Evolutionary conservation across 2,113 vertebrate genomes (phyloP).

Genomic region (Leptocoma aspasia): DNA sequence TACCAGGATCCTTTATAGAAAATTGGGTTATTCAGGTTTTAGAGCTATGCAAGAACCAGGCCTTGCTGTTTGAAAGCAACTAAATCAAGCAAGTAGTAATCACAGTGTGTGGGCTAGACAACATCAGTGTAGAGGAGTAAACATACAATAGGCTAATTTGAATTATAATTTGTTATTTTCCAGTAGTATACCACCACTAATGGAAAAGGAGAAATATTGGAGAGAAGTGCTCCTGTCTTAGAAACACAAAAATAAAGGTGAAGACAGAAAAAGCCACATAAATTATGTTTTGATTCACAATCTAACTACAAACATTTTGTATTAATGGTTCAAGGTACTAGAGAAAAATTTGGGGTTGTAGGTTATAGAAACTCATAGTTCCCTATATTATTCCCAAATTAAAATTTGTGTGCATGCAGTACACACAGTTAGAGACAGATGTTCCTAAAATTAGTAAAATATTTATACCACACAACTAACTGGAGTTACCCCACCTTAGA

Average conservation of each 20-base stretch:
- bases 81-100: background rate
- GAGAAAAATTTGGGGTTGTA: background rate
- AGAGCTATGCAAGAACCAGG: background rate
- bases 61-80: background rate
- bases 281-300: background rate
- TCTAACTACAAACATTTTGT: background rate
- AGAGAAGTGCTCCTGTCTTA: background rate
- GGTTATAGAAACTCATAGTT: background rate
- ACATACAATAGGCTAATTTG: background rate
- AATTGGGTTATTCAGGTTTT: background rate
- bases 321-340: no score
- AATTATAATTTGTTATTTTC: background rate
- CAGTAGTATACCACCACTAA: background rate
- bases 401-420: background rate
- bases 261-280: background rate
- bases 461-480: background rate
- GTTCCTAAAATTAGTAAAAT: background rate
- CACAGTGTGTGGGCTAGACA: background rate
- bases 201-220: background rate
- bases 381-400: accelerated
- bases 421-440: background rate
- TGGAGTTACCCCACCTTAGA: background rate
- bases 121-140: background rate
- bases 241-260: background rate
- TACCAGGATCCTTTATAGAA: background rate